Percentiles rank a stretch among this genome's conserved stretches.
phyloP scores from a whole-genome alignment of 2,888 invertebrate species.

The Clunio marinus region DNA sequence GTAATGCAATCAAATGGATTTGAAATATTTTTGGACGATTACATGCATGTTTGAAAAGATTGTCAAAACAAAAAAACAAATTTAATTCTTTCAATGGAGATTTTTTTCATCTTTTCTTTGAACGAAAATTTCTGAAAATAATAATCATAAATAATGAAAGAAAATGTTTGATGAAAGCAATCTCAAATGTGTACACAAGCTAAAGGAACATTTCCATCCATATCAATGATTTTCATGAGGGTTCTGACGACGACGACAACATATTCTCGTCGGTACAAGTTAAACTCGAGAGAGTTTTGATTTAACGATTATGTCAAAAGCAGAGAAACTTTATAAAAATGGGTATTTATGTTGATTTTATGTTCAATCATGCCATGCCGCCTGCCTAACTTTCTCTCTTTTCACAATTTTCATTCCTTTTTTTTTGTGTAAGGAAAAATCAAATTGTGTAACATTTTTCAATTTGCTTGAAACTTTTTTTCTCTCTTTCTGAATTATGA shows the following conservation, averaged over 20 bases:
- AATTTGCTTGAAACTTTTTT: background rate
- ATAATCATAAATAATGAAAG: too few relatives aligned
- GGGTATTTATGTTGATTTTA: slow-evolving; percentile 39
- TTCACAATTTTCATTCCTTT: background rate
- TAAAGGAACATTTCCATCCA: slow-evolving; percentile 11
- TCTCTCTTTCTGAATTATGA: too few relatives aligned
- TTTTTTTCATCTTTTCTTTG: background rate
- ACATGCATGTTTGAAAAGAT: too few relatives aligned
- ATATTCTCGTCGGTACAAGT: background rate
- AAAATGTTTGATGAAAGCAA: background rate
- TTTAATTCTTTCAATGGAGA: slow-evolving; percentile 3
- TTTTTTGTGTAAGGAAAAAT: background rate
- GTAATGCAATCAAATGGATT: too few relatives aligned
- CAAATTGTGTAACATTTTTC: slow-evolving; percentile 11
- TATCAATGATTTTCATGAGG: slow-evolving; percentile 28
- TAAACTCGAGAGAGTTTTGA: slow-evolving; percentile 33
- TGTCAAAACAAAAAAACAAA: too few relatives aligned
- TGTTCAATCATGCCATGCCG: slow-evolving; percentile 33
- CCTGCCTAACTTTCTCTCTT: background rate
- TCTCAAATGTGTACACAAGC: background rate
- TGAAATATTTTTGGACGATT: too few relatives aligned
- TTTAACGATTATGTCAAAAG: slow-evolving; percentile 39
- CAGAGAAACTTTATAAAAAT: slow-evolving; percentile 38
- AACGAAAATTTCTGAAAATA: too few relatives aligned
- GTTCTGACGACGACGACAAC: background rate